Percentiles rank a stretch among this genome's conserved stretches.
These are phyloP conservation scores for Spilarctia lutea DNA, from an alignment of 2,888 invertebrate species.

Conservation along the genomic window DNA sequence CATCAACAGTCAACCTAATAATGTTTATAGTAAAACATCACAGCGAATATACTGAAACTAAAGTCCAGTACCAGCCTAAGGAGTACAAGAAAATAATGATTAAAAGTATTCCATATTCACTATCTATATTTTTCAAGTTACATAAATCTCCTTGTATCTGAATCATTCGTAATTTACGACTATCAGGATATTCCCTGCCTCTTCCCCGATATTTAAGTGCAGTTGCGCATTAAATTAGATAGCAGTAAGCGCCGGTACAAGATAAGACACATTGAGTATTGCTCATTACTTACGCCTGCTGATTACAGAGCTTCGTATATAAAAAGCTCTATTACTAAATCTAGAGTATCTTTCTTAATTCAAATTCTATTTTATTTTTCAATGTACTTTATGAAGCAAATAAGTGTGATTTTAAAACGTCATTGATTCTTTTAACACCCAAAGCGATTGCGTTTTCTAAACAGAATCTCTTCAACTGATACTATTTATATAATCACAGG, in stretches of 20 bases:
- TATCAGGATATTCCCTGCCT: constrained; percentile 30
- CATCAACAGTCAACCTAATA: neutral
- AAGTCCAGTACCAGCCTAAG: neutral
- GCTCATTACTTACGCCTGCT: constrained; percentile 40
- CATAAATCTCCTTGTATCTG: constrained; percentile 30
- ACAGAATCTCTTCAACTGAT: neutral
- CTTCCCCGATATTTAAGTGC: constrained; percentile 34
- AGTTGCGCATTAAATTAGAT: constrained; percentile 50
- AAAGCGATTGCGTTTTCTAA: neutral
- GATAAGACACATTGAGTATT: constrained; percentile 39
- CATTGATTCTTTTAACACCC: neutral
- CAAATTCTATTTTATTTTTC: neutral
- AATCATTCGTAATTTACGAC: constrained; percentile 45
- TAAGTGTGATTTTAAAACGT: neutral
- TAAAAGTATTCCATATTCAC: neutral
- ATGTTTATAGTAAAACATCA: neutral
- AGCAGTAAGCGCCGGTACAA: constrained; percentile 43
- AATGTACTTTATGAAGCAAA: neutral
- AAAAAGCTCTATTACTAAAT: neutral
- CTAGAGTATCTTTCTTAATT: neutral
- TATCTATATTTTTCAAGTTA: constrained; percentile 24
- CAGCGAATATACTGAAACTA: neutral
- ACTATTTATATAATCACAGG: constrained; percentile 5
- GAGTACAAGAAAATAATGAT: neutral
- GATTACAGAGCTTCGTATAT: constrained; percentile 39